Evolutionary conservation across 2,888 invertebrate genomes (phyloP).

Genomic region (Ernsta delagoae): DNA sequence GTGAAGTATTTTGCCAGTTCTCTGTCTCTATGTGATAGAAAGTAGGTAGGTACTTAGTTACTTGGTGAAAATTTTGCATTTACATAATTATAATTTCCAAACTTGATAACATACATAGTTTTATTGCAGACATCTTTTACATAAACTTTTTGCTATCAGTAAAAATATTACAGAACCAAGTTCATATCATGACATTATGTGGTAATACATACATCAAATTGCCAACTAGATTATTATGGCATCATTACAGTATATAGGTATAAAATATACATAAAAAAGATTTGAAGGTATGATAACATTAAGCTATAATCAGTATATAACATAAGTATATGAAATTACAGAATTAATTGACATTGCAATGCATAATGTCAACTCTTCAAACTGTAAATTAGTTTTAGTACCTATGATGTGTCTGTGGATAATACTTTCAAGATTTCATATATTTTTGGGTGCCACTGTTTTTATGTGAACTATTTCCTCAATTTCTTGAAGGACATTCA

Average conservation of each 20-base stretch:
- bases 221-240: background rate
- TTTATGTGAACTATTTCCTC: too few species aligned
- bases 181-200: background rate
- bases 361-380: too few species aligned
- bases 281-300: too few species aligned
- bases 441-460: too few species aligned
- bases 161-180: background rate
- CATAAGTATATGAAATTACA: too few species aligned
- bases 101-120: background rate
- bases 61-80: constrained; percentile 3
- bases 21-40: background rate
- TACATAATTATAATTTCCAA: background rate
- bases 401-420: too few species aligned
- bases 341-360: too few species aligned
- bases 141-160: background rate
- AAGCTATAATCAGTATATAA: too few species aligned
- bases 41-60: background rate
- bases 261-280: too few species aligned
- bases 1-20: constrained; percentile 42
- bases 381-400: too few species aligned
- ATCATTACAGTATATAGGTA: background rate
- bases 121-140: background rate
- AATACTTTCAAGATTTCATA: too few species aligned
- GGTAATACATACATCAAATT: background rate
- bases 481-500: too few species aligned